Percentiles rank a stretch among this genome's conserved stretches.
These are phyloP conservation scores for Hybognathus amarus DNA, from an alignment of 2,797 vertebrate genomes.

Conservation along the genomic window DNA sequence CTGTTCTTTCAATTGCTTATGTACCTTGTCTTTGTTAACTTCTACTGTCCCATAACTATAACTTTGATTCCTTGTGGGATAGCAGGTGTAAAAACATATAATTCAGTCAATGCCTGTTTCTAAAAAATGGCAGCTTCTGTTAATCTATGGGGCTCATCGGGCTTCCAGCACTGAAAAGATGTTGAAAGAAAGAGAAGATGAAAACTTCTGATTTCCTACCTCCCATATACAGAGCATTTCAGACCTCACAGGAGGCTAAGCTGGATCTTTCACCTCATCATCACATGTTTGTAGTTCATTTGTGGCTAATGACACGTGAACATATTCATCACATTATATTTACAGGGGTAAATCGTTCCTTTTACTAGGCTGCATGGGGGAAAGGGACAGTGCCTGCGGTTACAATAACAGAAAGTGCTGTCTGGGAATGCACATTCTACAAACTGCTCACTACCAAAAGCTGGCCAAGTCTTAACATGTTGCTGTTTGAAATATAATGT, in stretches of 20 bases:
- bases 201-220: background rate
- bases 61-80: background rate
- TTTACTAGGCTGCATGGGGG: conserved; percentile 12
- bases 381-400: conserved; percentile 12
- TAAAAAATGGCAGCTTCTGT: background rate
- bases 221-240: background rate
- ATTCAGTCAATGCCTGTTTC: conserved; percentile 5
- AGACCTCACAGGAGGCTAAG: conserved; percentile 41
- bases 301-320: conserved; percentile 38
- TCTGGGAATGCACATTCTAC: conserved; percentile 19
- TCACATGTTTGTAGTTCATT: conserved; percentile 24
- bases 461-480: conserved; percentile 2
- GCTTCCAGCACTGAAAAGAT: background rate
- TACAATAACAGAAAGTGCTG: conserved; percentile 23
- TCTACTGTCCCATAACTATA: conserved; percentile 11
- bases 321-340: conserved; percentile 19
- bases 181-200: background rate
- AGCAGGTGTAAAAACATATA: conserved; percentile 34
- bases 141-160: background rate
- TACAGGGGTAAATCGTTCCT: conserved; percentile 14
- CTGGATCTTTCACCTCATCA: conserved; percentile 41
- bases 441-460: conserved; percentile 8
- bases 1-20: background rate
- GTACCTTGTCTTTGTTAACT: background rate
- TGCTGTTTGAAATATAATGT: background rate